Conservation (phyloP, 1,140 invertebrate species). For the Temnothorax nylanderi region DNA sequence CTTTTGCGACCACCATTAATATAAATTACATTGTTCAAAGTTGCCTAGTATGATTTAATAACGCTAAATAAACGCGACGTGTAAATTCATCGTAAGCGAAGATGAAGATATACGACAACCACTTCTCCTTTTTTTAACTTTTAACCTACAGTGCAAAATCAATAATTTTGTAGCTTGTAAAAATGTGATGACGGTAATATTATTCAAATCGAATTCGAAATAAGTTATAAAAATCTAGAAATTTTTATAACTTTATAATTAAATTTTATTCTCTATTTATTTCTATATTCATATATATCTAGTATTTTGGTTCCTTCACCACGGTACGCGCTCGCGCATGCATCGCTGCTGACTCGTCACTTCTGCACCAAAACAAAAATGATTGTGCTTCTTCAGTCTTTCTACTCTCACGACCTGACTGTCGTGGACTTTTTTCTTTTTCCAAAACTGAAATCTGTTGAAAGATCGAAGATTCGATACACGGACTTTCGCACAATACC, state of each 20-base stretch:
- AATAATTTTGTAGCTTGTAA: background rate
- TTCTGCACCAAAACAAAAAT: too few species aligned
- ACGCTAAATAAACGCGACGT: slow-evolving; percentile 23
- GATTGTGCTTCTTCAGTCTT: too few species aligned
- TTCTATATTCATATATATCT: background rate
- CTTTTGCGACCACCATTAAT: slow-evolving; percentile 39
- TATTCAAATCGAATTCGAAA: background rate
- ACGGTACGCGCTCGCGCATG: too few species aligned
- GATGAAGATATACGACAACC: background rate
- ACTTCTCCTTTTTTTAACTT: background rate
- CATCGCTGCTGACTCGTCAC: too few species aligned
- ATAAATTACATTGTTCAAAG: slow-evolving; percentile 37
- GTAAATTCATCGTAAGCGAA: background rate
- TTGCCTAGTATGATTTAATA: slow-evolving; percentile 42
- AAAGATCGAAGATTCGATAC: too few species aligned
- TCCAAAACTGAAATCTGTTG: too few species aligned
- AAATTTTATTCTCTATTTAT: background rate
- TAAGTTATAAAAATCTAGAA: background rate
- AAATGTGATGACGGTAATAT: background rate
- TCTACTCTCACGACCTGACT: too few species aligned
- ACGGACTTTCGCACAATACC: too few species aligned
- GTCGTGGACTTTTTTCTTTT: too few species aligned
- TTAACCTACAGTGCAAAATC: background rate
- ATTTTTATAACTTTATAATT: background rate
- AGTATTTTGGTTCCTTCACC: background rate